Base-by-base conservation (phyloP, 1,140 invertebrate genomes). In the Pygmarrhopalites habei region DNA sequence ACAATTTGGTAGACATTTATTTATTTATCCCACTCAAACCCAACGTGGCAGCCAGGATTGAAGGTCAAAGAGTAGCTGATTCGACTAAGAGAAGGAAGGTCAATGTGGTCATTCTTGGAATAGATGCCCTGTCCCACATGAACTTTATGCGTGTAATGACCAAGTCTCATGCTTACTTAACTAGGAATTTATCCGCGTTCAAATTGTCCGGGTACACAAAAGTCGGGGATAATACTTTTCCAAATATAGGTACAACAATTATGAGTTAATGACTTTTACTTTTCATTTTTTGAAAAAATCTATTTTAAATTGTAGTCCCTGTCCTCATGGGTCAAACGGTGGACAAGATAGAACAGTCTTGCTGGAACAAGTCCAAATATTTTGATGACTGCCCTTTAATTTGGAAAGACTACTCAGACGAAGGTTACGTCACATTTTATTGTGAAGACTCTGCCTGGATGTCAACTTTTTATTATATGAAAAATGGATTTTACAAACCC, bases 301-400 rank as follows among this genome's bases (percentile, higher is more conserved):
- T n/a, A n/a, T 60, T 60, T 19, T 32, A 44, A n/a, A 52, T 51
- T 53, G 23, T 52, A 14, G 32, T 89, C 0, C 82, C 88, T 0
- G 76, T 88, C 10, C 73, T 92, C 0, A 83, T 83, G 1, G 89
- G 89, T 0, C 71, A 84, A 19, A 81, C 75, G 35, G 69, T 21
- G 17, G 74, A 76, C 1, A 86, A 86, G 67, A 67, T 89, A 25
- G 78, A 78, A 56, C 74, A 76, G n/a, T 75, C 73, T 0, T 89
- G 64, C 29, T 60, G 58, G 64, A 23, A 39, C 30, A 58, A 43
- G 19, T 47, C 71, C 7, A 44, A 49, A 19, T 73, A 75, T 12
- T 87, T 84, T 66, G 86, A 89, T 70, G 68, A 79, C 46, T 92
- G 89, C 72, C 82, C 85, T 1, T 86, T 90, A 65, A 78, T 92